Evolutionary conservation across 2,113 vertebrate genomes (phyloP), one percentile per base, ranked within the genome.

Genomic region (Brienomyrus brachyistius): DNA sequence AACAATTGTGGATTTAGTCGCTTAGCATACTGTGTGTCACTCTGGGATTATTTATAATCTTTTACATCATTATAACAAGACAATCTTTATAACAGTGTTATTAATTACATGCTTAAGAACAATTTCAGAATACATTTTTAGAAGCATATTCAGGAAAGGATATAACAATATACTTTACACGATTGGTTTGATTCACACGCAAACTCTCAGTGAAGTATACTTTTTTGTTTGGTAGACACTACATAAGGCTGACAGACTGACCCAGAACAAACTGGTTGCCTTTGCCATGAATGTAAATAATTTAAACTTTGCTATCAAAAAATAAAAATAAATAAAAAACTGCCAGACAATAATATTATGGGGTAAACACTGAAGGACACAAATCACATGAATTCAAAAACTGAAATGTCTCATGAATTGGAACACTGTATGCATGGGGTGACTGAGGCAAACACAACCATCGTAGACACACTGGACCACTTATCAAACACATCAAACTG

Each of bases 191-290:
- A 92, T 91, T 66, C 84, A 82, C n/a, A 92, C 51, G 89, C 90
- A 88, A 89, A 89, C 91, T 77, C n/a, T 43, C 91, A 89, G 92
- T 89, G 90, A 92, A 91, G 92, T 91, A 91, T 89, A 92, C 90
- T 91, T 92, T 90, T 92, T 89, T 23, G 74, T 87, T 52, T 92
- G 51, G 54, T 43, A 11, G 48, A 35, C 27, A 84, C 45, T 56
- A 23, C 83, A 87, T 13, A 56, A 54, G n/a, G 51, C 31, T 54
- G 66, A 45, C 70, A 88, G 89, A 89, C 90, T 92, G 91, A 92
- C 90, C 31, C 74, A 80, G 35, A 45, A 54, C 86, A 83, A 4
- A 47, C 89, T 92, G 59, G 62, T 11, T 43, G 17, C 45, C 48
- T 27, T 87, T 52, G 9, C 45, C 85, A 19, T 87, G 88, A 23